Percentiles rank a stretch among this genome's conserved stretches.
These are phyloP conservation scores for Pollenia amentaria DNA, from an alignment of 2,888 invertebrate species.

Conservation along the genomic window DNA sequence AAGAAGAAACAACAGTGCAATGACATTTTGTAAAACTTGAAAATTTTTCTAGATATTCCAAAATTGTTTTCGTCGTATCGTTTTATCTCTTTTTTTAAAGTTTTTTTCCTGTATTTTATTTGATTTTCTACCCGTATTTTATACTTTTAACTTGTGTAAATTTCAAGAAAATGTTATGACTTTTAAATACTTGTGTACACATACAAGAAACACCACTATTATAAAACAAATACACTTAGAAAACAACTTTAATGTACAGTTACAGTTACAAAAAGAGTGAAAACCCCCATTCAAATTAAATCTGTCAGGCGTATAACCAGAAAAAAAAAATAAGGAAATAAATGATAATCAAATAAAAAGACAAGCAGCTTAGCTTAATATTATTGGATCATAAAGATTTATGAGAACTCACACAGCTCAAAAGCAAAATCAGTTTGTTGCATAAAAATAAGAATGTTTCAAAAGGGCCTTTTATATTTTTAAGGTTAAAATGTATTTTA, in stretches of 20 bases:
- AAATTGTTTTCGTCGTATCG: not conserved
- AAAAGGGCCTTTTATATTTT: not conserved
- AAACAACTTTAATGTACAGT: not conserved
- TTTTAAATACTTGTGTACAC: slow-evolving; percentile 26
- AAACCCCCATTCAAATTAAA: slow-evolving; percentile 19
- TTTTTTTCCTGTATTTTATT: slow-evolving; percentile 3
- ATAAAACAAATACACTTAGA: no score
- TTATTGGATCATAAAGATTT: slow-evolving; percentile 20
- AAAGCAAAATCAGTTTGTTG: slow-evolving; percentile 29
- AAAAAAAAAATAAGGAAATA: not conserved
- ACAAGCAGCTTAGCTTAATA: not conserved
- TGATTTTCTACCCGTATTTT: slow-evolving; percentile 1
- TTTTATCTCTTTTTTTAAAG: not conserved
- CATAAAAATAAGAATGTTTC: not conserved
- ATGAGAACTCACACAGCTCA: slow-evolving; percentile 10
- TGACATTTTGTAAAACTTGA: not conserved
- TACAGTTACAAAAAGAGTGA: not conserved
- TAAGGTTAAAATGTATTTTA: not conserved
- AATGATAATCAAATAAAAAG: slow-evolving; percentile 30
- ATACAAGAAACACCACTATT: not conserved
- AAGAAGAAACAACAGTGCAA: not conserved
- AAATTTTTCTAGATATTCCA: no score
- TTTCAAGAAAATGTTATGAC: slow-evolving; percentile 41
- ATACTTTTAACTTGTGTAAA: slow-evolving; percentile 15
- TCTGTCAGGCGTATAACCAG: slow-evolving; percentile 35